A percentile compares a stretch with the other conserved stretches of the same genome.
These are phyloP conservation scores for Aphidius ervi DNA, from an alignment of 1,140 invertebrate genomes.

Conservation along the genomic window DNA sequence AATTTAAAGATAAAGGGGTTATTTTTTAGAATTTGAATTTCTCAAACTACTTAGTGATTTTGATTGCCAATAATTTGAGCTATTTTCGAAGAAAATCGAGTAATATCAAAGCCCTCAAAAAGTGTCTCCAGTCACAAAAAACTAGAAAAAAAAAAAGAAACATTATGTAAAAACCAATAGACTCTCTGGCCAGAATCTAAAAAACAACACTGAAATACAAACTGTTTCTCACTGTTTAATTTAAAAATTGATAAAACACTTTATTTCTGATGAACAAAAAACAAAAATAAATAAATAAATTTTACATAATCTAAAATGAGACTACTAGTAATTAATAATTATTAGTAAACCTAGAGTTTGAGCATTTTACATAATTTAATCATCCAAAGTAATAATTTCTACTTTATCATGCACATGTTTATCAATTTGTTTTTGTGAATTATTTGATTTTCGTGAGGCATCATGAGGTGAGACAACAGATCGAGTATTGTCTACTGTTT, in stretches of 20 bases:
- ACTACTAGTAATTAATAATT: conserved; percentile 15
- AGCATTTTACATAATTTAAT: conserved; percentile 30
- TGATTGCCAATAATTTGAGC: too few species aligned
- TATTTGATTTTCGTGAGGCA: conserved; percentile 15
- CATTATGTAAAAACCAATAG: too few species aligned
- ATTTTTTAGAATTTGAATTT: too few species aligned
- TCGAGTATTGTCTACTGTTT: conserved; percentile 27
- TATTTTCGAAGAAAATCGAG: too few species aligned
- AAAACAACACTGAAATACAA: too few species aligned
- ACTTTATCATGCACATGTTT: conserved; percentile 41
- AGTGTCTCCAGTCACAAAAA: too few species aligned
- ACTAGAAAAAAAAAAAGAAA: too few species aligned
- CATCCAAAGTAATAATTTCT: conserved; percentile 50
- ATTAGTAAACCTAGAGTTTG: background rate
- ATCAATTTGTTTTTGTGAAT: conserved; percentile 23
- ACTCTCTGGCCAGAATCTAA: too few species aligned
- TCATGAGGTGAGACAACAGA: conserved; percentile 22
- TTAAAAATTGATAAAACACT: background rate
- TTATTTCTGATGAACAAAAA: background rate
- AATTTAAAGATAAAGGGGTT: too few species aligned
- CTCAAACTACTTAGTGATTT: too few species aligned
- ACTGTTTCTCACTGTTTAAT: too few species aligned
- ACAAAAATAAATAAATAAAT: conserved; percentile 11
- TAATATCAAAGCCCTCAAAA: too few species aligned
- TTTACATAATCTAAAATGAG: conserved; percentile 26